These are phyloP conservation scores for Orius insidiosus DNA, from an alignment of 1,140 invertebrate species.

Conservation along the genomic window DNA sequence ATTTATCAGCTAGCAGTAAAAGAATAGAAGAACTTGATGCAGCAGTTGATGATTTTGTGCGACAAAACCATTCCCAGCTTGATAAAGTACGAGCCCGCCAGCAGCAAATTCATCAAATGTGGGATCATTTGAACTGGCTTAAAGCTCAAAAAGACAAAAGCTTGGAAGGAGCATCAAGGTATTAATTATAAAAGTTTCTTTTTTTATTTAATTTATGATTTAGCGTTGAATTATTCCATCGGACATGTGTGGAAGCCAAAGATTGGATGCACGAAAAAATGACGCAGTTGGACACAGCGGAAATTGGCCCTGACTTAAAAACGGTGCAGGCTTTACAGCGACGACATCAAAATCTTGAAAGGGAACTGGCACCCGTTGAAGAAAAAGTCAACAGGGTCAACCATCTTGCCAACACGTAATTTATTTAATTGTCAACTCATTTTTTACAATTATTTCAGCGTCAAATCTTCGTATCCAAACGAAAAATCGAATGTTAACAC, in stretches of 20 bases:
- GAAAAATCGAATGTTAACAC: conserved; percentile 70
- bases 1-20: conserved; percentile 79
- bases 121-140: conserved; percentile 73
- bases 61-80: conserved; percentile 69
- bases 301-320: conserved; percentile 67
- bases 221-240: conserved; percentile 86
- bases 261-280: conserved; percentile 93
- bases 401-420: conserved; percentile 53
- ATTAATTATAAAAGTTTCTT: too few species aligned
- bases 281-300: conserved; percentile 58
- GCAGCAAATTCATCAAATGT: conserved; percentile 69
- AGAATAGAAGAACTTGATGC: conserved; percentile 76
- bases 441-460: conserved; percentile 35
- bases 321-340: conserved; percentile 80
- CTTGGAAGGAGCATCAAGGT: conserved; percentile 76
- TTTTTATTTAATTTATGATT: too few species aligned
- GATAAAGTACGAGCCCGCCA: conserved; percentile 64
- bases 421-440: neutral
- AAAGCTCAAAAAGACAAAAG: conserved; percentile 82
- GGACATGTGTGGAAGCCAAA: conserved; percentile 79
- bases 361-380: conserved; percentile 74
- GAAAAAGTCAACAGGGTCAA: conserved; percentile 74
- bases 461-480: conserved; percentile 79
- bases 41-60: conserved; percentile 70
- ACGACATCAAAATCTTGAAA: conserved; percentile 72